Percentiles rank a stretch among this genome's conserved stretches.
Conservation (phyloP, 2,888 invertebrate species). For the Nemotelus nigrinus region DNA sequence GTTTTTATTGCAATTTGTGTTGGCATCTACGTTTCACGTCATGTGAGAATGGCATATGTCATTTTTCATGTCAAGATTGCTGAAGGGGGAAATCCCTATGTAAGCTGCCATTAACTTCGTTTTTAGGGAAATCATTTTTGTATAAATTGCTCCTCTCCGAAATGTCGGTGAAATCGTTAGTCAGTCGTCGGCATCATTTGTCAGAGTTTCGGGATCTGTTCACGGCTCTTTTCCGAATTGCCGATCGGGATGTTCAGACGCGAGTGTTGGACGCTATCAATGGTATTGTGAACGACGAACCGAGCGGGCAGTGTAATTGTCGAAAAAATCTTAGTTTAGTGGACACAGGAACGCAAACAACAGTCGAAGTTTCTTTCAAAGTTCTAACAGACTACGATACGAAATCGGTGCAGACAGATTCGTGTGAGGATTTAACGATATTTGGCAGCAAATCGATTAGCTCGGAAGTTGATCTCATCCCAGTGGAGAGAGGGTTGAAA, state of each 20-base stretch:
- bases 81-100: constrained; percentile 19
- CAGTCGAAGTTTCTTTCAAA: neutral
- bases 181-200: constrained; percentile 54
- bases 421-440: neutral
- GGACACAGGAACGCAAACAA: constrained; percentile 36
- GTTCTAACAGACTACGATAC: neutral
- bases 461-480: too few relatives aligned
- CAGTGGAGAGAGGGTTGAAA: too few relatives aligned
- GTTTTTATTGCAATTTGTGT: too few relatives aligned
- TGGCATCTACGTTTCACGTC: too few relatives aligned
- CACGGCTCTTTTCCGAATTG: constrained; percentile 57
- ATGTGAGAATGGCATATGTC: too few relatives aligned
- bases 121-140: constrained; percentile 1
- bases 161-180: constrained; percentile 30
- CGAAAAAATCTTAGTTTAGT: constrained; percentile 23
- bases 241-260: constrained; percentile 58
- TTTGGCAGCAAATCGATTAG: too few relatives aligned
- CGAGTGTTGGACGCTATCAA: constrained; percentile 61
- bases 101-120: neutral
- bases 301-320: constrained; percentile 25
- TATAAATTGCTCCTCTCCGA: neutral
- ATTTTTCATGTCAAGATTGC: neutral
- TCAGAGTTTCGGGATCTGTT: constrained; percentile 56
- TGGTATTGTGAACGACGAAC: constrained; percentile 48
- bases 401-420: constrained; percentile 4